Evolutionary conservation across 1,140 invertebrate genomes (phyloP).

Genomic region (Carcinoscorpius rotundicauda): DNA sequence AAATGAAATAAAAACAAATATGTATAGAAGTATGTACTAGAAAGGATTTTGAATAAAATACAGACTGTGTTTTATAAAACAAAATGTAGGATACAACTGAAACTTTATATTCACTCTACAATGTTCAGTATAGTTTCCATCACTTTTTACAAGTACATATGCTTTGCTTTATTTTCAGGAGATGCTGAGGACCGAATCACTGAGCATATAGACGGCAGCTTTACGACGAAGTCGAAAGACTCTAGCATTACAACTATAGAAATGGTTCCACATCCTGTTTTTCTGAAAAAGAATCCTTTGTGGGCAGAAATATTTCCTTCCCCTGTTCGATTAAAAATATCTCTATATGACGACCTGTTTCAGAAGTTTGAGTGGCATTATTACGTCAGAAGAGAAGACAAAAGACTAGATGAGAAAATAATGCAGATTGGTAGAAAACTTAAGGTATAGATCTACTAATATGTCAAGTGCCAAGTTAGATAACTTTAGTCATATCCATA

Average conservation of each 20-base stretch:
- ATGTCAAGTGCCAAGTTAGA: too few species aligned
- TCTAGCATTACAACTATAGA: slow-evolving; percentile 22
- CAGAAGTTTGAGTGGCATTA: slow-evolving; percentile 94
- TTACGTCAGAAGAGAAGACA: slow-evolving; percentile 30
- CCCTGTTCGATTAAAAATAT: slow-evolving; percentile 73
- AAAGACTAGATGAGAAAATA: slow-evolving; percentile 14
- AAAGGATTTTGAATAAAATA: too few species aligned
- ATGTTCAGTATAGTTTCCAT: too few species aligned
- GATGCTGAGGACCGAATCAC: slow-evolving; percentile 16
- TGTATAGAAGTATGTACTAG: too few species aligned
- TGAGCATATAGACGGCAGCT: slow-evolving; percentile 16
- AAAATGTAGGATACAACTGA: too few species aligned
- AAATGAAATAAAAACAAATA: too few species aligned
- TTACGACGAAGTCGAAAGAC: slow-evolving; percentile 14
- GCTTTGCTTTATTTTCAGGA: slow-evolving; percentile 5
- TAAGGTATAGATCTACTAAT: slow-evolving; percentile 8
- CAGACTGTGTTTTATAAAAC: too few species aligned
- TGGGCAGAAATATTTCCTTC: slow-evolving; percentile 47
- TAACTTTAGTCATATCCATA: too few species aligned
- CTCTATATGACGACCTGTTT: slow-evolving; percentile 74
- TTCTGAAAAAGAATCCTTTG: slow-evolving; percentile 18
- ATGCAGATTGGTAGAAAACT: slow-evolving; percentile 15
- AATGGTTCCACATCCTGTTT: slow-evolving; percentile 19
- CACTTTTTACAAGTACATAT: too few species aligned
- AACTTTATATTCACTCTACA: too few species aligned